Conservation (phyloP, 2,113 vertebrate genomes). For the Ellobius talpinus region DNA sequence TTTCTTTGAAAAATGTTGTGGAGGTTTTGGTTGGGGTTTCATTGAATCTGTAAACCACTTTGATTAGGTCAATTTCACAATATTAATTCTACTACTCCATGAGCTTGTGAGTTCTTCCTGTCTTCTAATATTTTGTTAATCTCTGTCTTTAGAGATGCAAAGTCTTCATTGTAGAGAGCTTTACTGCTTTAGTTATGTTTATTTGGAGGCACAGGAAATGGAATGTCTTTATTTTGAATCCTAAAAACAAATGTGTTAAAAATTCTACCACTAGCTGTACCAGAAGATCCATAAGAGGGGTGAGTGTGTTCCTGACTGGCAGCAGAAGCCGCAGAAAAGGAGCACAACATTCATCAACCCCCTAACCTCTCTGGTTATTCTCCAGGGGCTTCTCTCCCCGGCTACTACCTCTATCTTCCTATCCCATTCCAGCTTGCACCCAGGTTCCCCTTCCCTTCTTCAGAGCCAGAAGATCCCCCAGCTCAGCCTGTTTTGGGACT, state of each 20-base stretch:
- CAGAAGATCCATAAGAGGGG: too few relatives aligned
- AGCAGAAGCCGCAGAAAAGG: too few relatives aligned
- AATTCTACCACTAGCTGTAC: neutral
- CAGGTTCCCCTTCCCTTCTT: too few relatives aligned
- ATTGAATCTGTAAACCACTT: neutral
- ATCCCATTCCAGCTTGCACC: too few relatives aligned
- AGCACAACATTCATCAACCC: too few relatives aligned
- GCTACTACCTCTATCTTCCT: too few relatives aligned
- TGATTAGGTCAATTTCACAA: neutral
- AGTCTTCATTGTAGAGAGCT: neutral
- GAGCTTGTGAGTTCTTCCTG: neutral
- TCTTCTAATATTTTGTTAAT: neutral
- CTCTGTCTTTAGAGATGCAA: neutral
- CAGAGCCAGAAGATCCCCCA: too few relatives aligned
- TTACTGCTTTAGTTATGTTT: neutral
- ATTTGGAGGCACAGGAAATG: neutral
- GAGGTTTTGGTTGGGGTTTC: neutral
- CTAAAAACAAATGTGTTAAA: neutral
- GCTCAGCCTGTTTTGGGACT: too few relatives aligned
- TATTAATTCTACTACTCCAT: neutral
- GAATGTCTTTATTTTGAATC: neutral
- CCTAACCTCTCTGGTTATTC: too few relatives aligned
- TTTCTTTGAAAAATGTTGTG: neutral
- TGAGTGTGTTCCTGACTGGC: too few relatives aligned
- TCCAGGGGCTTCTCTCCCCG: too few relatives aligned